A percentile compares a stretch with the other conserved stretches of the same genome.
Evolutionary conservation across 2,113 vertebrate genomes (phyloP).

Genomic region (Corapipo altera): DNA sequence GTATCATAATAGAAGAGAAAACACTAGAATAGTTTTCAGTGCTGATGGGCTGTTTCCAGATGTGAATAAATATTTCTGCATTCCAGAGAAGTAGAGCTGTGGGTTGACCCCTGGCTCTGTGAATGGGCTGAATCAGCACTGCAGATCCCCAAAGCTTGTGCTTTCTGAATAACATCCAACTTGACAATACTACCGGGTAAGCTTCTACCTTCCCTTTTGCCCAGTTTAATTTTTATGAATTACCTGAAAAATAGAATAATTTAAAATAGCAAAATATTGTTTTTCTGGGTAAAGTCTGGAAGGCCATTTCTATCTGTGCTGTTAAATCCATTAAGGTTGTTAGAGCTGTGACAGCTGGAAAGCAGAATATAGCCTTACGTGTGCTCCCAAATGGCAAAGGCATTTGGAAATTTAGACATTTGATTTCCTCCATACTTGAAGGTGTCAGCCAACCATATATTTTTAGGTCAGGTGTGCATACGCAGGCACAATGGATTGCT

Average conservation of each 20-base stretch:
- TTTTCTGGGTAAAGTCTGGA: background rate
- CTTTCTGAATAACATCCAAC: conserved; percentile 5
- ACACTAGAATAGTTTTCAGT: conserved; percentile 17
- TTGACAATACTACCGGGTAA: background rate
- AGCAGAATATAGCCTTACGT: background rate
- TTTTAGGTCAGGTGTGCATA: conserved; percentile 9
- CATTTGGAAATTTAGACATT: conserved; percentile 10
- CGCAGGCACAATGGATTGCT: accelerated
- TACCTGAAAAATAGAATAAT: conserved; percentile 29
- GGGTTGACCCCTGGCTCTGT: conserved; percentile 50
- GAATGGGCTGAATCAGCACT: conserved; percentile 59
- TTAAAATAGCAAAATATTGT: background rate
- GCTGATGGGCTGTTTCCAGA: conserved; percentile 42
- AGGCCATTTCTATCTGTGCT: background rate
- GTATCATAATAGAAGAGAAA: background rate
- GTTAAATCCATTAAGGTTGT: conserved; percentile 33
- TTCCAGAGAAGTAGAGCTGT: conserved; percentile 52
- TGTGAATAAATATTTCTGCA: conserved; percentile 65
- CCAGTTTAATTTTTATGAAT: conserved; percentile 38
- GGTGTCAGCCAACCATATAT: background rate
- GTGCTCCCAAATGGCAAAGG: conserved; percentile 21
- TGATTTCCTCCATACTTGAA: conserved; percentile 10
- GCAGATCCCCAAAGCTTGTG: conserved; percentile 31
- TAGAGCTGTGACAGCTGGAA: conserved; percentile 15
- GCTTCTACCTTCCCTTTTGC: conserved; percentile 40